Evolutionary conservation across 2,888 invertebrate species (phyloP), one percentile per base, ranked within the genome.

Genomic region (Volucella bombylans): DNA sequence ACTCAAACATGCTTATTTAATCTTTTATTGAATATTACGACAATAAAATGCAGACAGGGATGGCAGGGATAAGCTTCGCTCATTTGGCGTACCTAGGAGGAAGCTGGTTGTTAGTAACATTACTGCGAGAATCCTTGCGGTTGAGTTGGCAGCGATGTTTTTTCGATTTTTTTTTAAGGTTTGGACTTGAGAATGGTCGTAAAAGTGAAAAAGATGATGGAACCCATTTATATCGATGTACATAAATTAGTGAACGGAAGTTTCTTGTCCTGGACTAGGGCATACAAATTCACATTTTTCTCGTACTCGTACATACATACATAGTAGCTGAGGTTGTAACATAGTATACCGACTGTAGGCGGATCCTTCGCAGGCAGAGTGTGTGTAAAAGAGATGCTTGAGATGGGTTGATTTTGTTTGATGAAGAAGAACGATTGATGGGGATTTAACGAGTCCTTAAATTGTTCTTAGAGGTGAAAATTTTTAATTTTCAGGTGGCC

Each of bases 11-110:
- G 47, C 65, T 65, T 57, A 23, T 31, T 49, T 74, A 74, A 74
- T 74, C 64, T 74, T 74, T 74, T 74, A 74, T 74, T 74, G 73
- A 74, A 74, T 65, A 74, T 55, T 65, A 65, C 41, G 41, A 41
- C 73, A 55, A 57, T 57, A 49, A 39, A 49, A 57, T 55, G 49
- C 65, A 55, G 49, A 49, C 49, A 23, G 38, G 15, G 52, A 15
- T 15, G 23, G 62, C 31, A 52, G 14, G 54, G 52, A 67, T 55
- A 43, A 23, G 15, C 23, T n/a, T 39, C n/a, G 4, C 18, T 31
- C 12, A 10, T 12, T 62, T 12, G 8, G 10, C 41, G 43, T 57
- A 14, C 8, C 12, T 6, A 6, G 3, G 10, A 14, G 8, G 45
- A 38, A 45, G 72, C 45, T 59, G 54, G 43, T 38, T 62, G 52